Evolutionary conservation across 1,140 invertebrate genomes (phyloP).

Genomic region (Dysdera silvatica): DNA sequence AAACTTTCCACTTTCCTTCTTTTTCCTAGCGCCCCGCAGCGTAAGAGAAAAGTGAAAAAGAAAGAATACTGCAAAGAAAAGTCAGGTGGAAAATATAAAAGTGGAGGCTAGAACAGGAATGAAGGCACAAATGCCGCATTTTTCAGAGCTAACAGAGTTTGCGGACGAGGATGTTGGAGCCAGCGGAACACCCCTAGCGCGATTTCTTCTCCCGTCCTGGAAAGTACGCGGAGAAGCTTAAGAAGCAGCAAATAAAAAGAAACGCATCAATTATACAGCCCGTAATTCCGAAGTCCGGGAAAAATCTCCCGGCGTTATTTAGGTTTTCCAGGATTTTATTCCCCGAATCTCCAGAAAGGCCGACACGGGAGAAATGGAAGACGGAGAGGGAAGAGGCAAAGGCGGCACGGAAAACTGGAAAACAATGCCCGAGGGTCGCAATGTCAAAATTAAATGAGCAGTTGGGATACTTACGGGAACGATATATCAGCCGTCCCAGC

Average conservation of each 20-base stretch:
- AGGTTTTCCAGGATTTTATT: too few species aligned
- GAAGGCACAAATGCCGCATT: neutral
- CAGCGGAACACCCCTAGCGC: neutral
- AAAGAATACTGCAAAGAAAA: neutral
- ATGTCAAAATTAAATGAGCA: too few species aligned
- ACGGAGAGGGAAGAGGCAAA: too few species aligned
- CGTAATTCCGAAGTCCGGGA: neutral
- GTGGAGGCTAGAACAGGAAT: neutral
- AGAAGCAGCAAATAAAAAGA: too few species aligned
- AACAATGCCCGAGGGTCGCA: conserved; percentile 9
- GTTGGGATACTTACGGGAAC: too few species aligned
- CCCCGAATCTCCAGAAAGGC: neutral
- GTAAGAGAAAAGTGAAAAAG: neutral
- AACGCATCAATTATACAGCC: conserved; percentile 24
- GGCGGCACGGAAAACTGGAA: neutral
- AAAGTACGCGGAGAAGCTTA: too few species aligned
- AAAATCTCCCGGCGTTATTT: neutral
- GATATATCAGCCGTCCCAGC: too few species aligned
- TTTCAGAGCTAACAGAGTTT: conserved; percentile 19
- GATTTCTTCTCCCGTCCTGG: too few species aligned
- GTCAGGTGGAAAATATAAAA: neutral
- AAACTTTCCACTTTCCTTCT: too few species aligned
- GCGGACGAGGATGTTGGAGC: neutral
- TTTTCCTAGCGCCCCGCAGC: too few species aligned
- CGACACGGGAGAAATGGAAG: too few species aligned